Evolutionary conservation across 1,140 invertebrate species (phyloP), one percentile per base, ranked within the genome.

Genomic region (Heterodera schachtii): DNA sequence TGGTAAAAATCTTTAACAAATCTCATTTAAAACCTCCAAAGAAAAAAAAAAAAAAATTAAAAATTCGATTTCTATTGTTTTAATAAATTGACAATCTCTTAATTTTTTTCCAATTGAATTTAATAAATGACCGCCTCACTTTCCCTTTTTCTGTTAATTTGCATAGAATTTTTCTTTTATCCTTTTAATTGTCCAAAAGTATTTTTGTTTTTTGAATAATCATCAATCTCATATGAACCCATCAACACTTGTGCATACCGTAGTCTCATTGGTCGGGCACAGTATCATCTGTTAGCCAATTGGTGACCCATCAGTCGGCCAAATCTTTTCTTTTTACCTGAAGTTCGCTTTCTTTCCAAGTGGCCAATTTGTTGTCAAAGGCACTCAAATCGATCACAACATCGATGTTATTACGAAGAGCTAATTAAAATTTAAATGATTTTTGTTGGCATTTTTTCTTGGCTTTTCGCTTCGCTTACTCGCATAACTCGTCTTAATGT

Each of bases 321-420:
- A 4, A 2, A 41, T 46, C 16, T 16, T 46, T 31, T 31, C 31
- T 47, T 52, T 41, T 41, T 31, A 76, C 75, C n/a, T 44, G 46
- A 64, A 76, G 44, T 76, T 76, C 75, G 2, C 75, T 52, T 31
- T 78, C 70, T 41, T 78, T 44, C 77, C 77, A 78, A 6, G 77
- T 78, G 5, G 77, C 52, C 31, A 78, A 69, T 78, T 78, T 66
- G 21, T 78, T 78, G 57, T 78, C 77, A 41, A 78, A 70, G 7
- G 77, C 77, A 69, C 16, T 69, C 66, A 78, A 41, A 69, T 78
- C 77, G 13, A 78, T 52, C n/a, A 78, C 44, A 31, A 78, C 46
- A 3, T 78, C 47, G 49, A 78, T 78, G 13, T 78, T 70, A 13
- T 78, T 78, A 21, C 77, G 77, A 66, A 78, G 77, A 2, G 77